phyloP scores from a whole-genome alignment of 2,797 vertebrate genomes.

The Gymnothorax javanicus region DNA sequence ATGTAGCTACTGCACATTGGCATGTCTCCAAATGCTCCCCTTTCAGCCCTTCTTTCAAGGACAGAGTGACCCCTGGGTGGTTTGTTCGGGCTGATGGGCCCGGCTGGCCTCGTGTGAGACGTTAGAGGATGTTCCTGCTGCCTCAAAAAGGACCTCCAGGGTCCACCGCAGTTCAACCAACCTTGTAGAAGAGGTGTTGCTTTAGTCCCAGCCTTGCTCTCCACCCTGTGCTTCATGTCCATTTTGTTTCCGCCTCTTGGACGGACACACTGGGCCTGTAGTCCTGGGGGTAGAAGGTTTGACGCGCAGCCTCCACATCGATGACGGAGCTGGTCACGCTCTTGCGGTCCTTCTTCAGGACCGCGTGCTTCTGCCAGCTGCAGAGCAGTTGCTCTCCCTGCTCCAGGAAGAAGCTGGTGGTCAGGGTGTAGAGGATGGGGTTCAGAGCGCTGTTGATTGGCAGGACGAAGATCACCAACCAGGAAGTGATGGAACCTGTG shows the following conservation, averaged over 20 bases:
- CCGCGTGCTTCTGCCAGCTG: slow-evolving; percentile 51
- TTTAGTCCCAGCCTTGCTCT: background rate
- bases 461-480: slow-evolving; percentile 67
- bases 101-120: background rate
- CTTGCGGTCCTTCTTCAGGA: slow-evolving; percentile 59
- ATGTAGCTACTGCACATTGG: background rate
- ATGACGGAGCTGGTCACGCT: slow-evolving; percentile 54
- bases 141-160: background rate
- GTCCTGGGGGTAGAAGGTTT: slow-evolving; percentile 49
- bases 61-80: background rate
- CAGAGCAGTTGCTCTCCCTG: slow-evolving; percentile 63
- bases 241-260: slow-evolving; percentile 40
- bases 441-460: slow-evolving; percentile 70
- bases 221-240: background rate
- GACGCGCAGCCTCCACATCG: slow-evolving; percentile 46
- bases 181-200: background rate
- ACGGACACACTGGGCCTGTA: slow-evolving; percentile 56
- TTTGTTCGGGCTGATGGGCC: background rate
- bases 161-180: background rate
- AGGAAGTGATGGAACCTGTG: slow-evolving; percentile 60
- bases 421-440: slow-evolving; percentile 65
- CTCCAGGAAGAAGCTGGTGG: slow-evolving; percentile 67
- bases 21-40: background rate
- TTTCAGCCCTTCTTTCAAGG: background rate
- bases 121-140: background rate